Evolutionary conservation across 2,888 invertebrate species (phyloP), one percentile per base, ranked within the genome.

Genomic region (Drosophila phalerata): DNA sequence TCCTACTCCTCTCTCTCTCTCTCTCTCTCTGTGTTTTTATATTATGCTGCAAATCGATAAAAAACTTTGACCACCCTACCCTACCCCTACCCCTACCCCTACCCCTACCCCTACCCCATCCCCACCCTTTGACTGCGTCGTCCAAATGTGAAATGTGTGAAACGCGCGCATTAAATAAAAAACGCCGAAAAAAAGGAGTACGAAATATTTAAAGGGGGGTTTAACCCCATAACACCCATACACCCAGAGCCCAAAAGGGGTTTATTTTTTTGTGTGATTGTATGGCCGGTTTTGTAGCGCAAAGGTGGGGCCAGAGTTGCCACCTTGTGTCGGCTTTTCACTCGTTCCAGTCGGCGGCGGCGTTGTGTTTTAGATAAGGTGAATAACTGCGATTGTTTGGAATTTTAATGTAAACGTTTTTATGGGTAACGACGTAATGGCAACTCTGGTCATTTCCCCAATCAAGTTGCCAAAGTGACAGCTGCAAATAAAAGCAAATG

Each of bases 81-180:
- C 25, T 4, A 0, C 47, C 28, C 28, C 8, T 6, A 43, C 30
- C 10, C 11, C 38, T 13, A 28, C 17, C 8, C 48, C 37, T 1
- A 15, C 37, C 15, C 17, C 15, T n/a, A n/a, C n/a, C 15, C 11
- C 38, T 13, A 28, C 17, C 8, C 48, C 37, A 1, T 25, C 37
- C 15, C 17, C 15, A n/a, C n/a, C 17, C 30, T 9, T 17, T 49
- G 32, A 49, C 73, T 67, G 73, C 67, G 69, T 63, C 70, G 82
- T 67, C 67, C 82, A 87, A 88, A 81, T 85, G 84, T 82, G 89
- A 84, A 89, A 85, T 89, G 84, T 89, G 84, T 89, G 85, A 88
- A 89, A 88, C 83, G 85, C 90, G 88, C 87, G 84, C 81, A 89
- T 89, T 89, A 86, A 86, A 86, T 75, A 87, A 81, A 85, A 85